phyloP scores from a whole-genome alignment of 2,888 invertebrate genomes.

The Melanchra persicariae region DNA sequence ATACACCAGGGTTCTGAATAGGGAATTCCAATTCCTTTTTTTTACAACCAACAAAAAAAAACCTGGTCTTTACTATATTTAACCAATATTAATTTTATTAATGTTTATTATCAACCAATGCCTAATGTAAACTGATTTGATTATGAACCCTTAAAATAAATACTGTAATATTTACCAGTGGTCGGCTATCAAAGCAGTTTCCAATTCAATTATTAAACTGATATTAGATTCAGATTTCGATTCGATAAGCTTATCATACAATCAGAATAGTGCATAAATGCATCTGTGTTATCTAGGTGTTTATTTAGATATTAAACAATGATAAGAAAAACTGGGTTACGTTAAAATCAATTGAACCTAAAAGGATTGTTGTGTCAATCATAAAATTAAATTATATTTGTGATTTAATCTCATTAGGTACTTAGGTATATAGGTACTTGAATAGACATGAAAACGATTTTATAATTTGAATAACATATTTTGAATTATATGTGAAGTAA shows the following conservation, averaged over 20 bases:
- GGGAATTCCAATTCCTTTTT: too few relatives aligned
- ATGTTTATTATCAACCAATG: background rate
- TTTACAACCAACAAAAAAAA: too few relatives aligned
- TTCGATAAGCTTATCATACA: slow-evolving; percentile 39
- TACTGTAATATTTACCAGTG: slow-evolving; percentile 7
- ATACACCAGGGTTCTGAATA: too few relatives aligned
- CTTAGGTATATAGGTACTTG: background rate
- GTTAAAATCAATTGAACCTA: slow-evolving; percentile 42
- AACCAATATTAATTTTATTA: slow-evolving; percentile 30
- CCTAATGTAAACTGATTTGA: background rate
- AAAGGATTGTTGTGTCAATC: slow-evolving; percentile 56
- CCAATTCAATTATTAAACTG: slow-evolving; percentile 36
- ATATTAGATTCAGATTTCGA: slow-evolving; percentile 35
- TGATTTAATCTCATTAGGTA: background rate
- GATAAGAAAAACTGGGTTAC: slow-evolving; percentile 47
- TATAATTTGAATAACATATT: background rate
- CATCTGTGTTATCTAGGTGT: slow-evolving; percentile 43
- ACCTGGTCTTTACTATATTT: too few relatives aligned
- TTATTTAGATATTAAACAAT: slow-evolving; percentile 16
- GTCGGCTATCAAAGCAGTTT: slow-evolving; percentile 16
- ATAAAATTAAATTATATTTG: slow-evolving; percentile 19
- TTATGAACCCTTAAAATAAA: slow-evolving; percentile 30
- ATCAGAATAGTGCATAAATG: slow-evolving; percentile 33
- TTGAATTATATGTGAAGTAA: background rate
- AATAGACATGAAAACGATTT: slow-evolving; percentile 10